phyloP scores from a whole-genome alignment of 2,797 vertebrate species.

The Myoxocephalus aenaeus region DNA sequence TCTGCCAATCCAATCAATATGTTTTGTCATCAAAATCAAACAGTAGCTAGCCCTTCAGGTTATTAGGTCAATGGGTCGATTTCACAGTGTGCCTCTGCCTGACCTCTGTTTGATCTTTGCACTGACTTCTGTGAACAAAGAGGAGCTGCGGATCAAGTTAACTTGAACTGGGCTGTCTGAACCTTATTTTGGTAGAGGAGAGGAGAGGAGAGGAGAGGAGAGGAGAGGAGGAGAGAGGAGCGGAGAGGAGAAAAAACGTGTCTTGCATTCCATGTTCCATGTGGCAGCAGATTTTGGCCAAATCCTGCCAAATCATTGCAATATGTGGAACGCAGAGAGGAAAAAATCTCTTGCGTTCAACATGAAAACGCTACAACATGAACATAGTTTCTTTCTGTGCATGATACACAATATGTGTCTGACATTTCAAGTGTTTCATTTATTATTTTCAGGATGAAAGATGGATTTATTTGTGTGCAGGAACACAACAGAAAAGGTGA shows the following conservation, averaged over 20 bases:
- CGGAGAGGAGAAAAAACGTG: neutral
- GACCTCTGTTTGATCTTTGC: slow-evolving; percentile 22
- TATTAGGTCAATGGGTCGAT: neutral
- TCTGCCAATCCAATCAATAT: neutral
- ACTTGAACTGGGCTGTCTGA: slow-evolving; percentile 2
- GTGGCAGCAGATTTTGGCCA: slow-evolving; percentile 25
- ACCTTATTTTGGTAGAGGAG: slow-evolving; percentile 1
- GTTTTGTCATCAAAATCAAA: neutral
- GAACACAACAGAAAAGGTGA: neutral
- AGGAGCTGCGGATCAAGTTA: neutral
- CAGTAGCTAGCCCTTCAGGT: neutral
- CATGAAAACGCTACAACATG: slow-evolving; percentile 3
- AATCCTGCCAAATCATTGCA: slow-evolving; percentile 50
- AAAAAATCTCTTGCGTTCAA: neutral
- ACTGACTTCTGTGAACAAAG: neutral
- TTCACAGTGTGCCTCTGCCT: neutral
- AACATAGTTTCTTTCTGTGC: too few species aligned
- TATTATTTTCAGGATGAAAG: neutral
- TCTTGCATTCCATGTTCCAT: slow-evolving; percentile 35
- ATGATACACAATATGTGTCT: slow-evolving; percentile 1
- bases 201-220: too few species aligned
- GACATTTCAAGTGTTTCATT: neutral
- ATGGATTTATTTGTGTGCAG: neutral
- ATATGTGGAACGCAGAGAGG: slow-evolving; percentile 17
- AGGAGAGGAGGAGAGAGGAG: neutral